A percentile compares a stretch with the other conserved stretches of the same genome.
Conservation (phyloP, 2,797 vertebrate species). For the Acanthiza pusilla region DNA sequence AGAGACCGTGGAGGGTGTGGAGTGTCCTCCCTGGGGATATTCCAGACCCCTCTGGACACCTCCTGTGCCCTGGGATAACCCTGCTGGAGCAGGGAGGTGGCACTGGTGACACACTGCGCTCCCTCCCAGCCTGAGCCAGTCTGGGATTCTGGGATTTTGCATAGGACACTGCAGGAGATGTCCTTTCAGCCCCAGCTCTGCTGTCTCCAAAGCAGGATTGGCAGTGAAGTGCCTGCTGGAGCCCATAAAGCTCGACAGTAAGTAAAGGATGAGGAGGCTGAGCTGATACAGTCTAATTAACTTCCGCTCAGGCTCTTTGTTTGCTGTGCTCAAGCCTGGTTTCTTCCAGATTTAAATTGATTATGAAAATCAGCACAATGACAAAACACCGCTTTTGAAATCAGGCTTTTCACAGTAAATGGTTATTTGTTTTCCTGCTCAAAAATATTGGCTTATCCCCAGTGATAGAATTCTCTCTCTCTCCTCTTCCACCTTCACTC, state of each 20-base stretch:
- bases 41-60: neutral
- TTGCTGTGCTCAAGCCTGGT: neutral
- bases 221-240: neutral
- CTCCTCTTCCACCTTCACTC: neutral
- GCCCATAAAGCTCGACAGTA: neutral
- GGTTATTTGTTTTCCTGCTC: constrained; percentile 28
- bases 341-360: constrained; percentile 41
- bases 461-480: neutral
- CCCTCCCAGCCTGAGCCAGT: neutral
- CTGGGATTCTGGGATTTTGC: neutral
- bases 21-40: neutral
- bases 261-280: neutral
- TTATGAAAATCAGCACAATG: constrained; percentile 1
- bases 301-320: neutral
- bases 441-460: neutral
- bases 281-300: neutral
- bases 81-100: neutral
- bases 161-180: neutral
- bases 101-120: neutral
- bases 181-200: neutral
- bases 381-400: constrained; percentile 35
- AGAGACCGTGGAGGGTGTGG: neutral
- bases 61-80: neutral
- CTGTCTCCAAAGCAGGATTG: neutral
- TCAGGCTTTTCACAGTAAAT: constrained; percentile 21